Conservation (phyloP, 2,888 invertebrate species). For the Rhingia rostrata region DNA sequence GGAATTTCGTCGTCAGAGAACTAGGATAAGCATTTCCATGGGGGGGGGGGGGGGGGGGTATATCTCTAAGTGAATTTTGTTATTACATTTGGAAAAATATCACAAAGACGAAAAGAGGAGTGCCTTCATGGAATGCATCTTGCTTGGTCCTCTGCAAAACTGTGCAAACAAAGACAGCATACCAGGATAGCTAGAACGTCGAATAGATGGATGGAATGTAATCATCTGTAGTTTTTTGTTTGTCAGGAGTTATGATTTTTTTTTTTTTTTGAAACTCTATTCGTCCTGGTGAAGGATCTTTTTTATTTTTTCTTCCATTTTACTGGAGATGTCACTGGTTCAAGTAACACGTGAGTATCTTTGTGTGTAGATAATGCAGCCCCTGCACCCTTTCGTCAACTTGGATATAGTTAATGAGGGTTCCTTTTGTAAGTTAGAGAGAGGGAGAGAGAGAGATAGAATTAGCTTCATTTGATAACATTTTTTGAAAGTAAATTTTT, state of each 20-base stretch:
- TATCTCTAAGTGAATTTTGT: conserved; percentile 71
- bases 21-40: conserved; percentile 66
- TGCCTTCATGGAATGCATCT: conserved; percentile 26
- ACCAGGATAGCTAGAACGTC: conserved; percentile 32
- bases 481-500: conserved; percentile 30
- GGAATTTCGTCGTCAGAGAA: conserved; percentile 46
- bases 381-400: not conserved
- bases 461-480: conserved; percentile 42
- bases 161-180: conserved; percentile 34
- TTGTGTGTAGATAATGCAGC: conserved; percentile 19
- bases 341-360: conserved; percentile 47
- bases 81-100: conserved; percentile 63
- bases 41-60: conserved; percentile 19
- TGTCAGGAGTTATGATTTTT: conserved; percentile 66
- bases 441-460: not conserved
- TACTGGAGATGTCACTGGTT: conserved; percentile 1
- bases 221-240: conserved; percentile 64
- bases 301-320: not conserved
- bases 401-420: not conserved
- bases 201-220: conserved; percentile 69
- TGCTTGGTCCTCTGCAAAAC: conserved; percentile 3
- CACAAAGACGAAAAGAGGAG: conserved; percentile 36
- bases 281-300: not conserved
- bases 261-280: conserved; percentile 14
- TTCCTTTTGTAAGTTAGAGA: not conserved